phyloP scores from a whole-genome alignment of 2,113 vertebrate species.

The Tragelaphus buxtoni region DNA sequence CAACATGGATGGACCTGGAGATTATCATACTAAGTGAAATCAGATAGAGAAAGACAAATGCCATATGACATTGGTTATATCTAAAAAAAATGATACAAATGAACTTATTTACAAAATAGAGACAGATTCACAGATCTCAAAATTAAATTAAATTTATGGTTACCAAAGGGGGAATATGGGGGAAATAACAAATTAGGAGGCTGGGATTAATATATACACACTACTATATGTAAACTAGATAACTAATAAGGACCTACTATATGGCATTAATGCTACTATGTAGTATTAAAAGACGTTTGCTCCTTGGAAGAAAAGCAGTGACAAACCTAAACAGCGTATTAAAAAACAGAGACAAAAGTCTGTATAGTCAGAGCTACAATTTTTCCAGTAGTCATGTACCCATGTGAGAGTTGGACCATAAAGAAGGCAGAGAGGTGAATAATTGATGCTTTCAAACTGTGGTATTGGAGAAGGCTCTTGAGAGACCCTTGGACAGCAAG shows the following conservation, averaged over 20 bases:
- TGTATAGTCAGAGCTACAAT: not conserved
- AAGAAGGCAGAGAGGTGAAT: not conserved
- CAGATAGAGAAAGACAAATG: too few relatives aligned
- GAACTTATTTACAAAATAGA: not conserved
- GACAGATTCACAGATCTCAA: not conserved
- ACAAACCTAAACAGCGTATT: not conserved
- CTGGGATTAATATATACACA: not conserved
- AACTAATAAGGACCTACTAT: not conserved
- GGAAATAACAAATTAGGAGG: not conserved
- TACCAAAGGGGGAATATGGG: not conserved
- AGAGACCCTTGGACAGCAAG: not conserved
- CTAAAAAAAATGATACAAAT: not conserved
- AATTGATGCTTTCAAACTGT: not conserved
- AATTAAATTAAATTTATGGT: not conserved
- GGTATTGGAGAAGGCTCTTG: not conserved
- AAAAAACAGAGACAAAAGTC: not conserved
- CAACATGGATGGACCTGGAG: too few relatives aligned
- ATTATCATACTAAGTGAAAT: too few relatives aligned
- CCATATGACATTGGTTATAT: not conserved
- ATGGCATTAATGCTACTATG: not conserved
- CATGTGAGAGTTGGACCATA: not conserved
- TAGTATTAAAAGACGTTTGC: not conserved
- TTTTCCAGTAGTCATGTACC: not conserved
- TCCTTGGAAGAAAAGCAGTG: not conserved
- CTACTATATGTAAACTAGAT: not conserved